Evolutionary conservation across 2,113 vertebrate species (phyloP).

Genomic region (Mus pahari): DNA sequence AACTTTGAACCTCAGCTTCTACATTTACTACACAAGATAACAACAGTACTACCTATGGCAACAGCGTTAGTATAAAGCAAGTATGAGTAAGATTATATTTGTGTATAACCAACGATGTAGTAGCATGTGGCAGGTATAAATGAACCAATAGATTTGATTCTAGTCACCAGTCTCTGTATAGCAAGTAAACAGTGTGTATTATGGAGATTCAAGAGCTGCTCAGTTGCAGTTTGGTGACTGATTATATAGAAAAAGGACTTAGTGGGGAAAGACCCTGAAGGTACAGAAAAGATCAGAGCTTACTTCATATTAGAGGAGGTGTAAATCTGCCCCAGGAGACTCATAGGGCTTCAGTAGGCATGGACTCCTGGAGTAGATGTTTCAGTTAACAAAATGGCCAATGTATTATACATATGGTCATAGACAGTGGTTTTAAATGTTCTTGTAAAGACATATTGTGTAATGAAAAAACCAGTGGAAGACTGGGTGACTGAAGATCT

Average conservation of each 20-base stretch:
- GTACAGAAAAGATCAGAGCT: background rate
- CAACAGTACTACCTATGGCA: background rate
- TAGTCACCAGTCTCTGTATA: background rate
- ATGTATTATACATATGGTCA: background rate
- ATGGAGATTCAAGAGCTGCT: background rate
- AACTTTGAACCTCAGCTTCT: background rate
- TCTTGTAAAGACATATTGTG: background rate
- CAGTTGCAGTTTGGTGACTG: background rate
- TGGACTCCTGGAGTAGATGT: background rate
- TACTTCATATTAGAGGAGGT: background rate
- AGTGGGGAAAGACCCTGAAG: background rate
- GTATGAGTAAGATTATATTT: background rate
- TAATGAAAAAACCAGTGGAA: background rate
- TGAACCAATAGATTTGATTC: background rate
- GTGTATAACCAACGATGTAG: background rate
- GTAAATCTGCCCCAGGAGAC: background rate
- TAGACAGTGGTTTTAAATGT: background rate
- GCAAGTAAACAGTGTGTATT: background rate
- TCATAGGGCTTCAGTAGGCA: background rate
- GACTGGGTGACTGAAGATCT: background rate
- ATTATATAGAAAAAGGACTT: background rate
- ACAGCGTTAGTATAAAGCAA: background rate
- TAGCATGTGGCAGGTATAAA: background rate
- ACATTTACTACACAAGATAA: background rate
- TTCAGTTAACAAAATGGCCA: background rate